Evolutionary conservation across 35 echinoderm and acorn worm genomes (phyloP), one percentile per base, ranked within the genome.

Genomic region (Patiria miniata): DNA sequence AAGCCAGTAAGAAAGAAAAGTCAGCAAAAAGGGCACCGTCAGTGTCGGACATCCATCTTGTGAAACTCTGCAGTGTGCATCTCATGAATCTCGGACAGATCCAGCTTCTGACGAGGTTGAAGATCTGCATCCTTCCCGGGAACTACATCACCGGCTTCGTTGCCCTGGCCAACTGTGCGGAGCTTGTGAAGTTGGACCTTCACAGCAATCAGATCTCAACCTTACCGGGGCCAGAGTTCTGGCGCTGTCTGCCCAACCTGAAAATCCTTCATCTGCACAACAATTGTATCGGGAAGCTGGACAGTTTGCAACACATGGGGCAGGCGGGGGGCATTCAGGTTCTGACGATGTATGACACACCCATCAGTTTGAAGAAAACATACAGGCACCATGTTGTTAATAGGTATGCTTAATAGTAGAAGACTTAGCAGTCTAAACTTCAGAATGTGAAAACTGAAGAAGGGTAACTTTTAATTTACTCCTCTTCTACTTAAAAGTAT

Each of bases 351-450:
- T 99, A 81, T 80, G 96, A 99, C 53, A 99, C 96, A 32, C 96
- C 96, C 5, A 91, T 99, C 37, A 99, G 96, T 88, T 69, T 99
- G 68, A 99, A 95, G 76, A 94, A 90, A 83, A 92, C 85, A n/a
- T 99, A 99, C 76, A 86, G 96, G 50, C 96, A 99, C 80, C 96
- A 99, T 90, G 92, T 99, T 47, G 96, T 99, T 1, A 99, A 99
- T 79, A 99, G 96, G 96, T 99, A 77, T 80, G 86, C n/a, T n/a
- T n/a, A n/a, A n/a, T n/a, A n/a, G n/a, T n/a, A n/a, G n/a, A n/a
- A n/a, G n/a, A 12, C 42, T 47, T 4, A 6, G 42, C 42, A 47
- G 42, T 47, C 42, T 47, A 4, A 47, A 47, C 4, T 47, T 47
- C 42, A 47, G 12, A 47, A 47, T 6, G 12, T 4, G 4, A 47